Base-by-base conservation (phyloP, 1,140 invertebrate species). In the Hermetia illucens region DNA sequence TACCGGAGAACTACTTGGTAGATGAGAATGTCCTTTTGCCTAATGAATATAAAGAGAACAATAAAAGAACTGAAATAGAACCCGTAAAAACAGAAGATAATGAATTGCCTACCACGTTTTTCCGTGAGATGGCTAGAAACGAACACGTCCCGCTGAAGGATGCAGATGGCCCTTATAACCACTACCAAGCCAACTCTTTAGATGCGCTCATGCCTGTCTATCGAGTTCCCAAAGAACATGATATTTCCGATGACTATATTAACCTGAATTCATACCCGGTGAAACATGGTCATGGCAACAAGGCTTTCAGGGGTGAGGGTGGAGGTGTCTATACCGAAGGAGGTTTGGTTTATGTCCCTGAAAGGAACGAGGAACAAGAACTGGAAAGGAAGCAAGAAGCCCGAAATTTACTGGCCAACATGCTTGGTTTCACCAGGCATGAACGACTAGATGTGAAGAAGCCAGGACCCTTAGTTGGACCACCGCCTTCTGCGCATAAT, bases 381-480 rank as follows among this genome's bases (percentile, higher is more conserved):
- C 48, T n/a, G 52, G 51, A 46, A 48, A 53, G 37, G 44, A 43
- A 46, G 13, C 38, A 40, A 13, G 42, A 42, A 25, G 38, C 42
- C 6, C 22, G 40, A 16, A 43, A 41, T 15, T 42, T 61, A 1
- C 27, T 60, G 27, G 53, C 51, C 27, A 57, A 52, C 19, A 58
- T 61, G 49, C 63, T 71, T 66, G 79, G 81, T 21, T 92, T 92
- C 61, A 79, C 83, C 45, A 70, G 88, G 47, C 74, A 75, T 40
- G 87, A 91, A 68, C 71, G 88, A 48, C 68, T 91, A 25, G 88
- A 92, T 63, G 87, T 91, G n/a, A 93, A 93, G 64, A 93, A 93
- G 67, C 88, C 89, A 3, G 88, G 89, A 21, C 87, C 89, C 17
- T 73, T 69, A 31, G 76, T 80, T 60, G 71, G 70, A 36, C 69